These are phyloP conservation scores for Anarhynchus alexandrinus DNA, from an alignment of 2,113 vertebrate species.

Conservation along the genomic window DNA sequence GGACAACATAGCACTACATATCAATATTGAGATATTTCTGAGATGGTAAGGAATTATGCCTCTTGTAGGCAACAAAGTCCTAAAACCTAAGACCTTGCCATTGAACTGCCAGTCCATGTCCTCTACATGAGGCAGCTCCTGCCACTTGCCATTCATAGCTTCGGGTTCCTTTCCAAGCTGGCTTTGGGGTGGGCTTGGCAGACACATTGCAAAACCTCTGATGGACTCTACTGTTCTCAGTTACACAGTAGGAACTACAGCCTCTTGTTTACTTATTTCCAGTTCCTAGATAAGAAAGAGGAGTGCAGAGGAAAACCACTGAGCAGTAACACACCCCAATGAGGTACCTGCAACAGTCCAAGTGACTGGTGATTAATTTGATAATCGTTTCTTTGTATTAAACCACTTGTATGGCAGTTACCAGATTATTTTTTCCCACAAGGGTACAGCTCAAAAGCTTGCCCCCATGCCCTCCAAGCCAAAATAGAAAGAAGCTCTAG, in stretches of 20 bases:
- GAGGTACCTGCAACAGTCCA: neutral
- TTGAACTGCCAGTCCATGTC: neutral
- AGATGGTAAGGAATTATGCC: neutral
- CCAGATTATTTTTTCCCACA: neutral
- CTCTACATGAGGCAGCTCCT: neutral
- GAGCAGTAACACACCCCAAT: neutral
- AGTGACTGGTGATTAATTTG: neutral
- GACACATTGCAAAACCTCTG: neutral
- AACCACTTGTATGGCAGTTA: neutral
- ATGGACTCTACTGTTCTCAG: neutral
- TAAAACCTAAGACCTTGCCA: neutral
- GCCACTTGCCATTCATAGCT: neutral
- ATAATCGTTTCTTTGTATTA: neutral
- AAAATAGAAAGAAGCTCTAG: neutral
- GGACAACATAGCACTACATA: neutral
- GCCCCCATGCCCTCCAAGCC: neutral
- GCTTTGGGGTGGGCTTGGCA: neutral
- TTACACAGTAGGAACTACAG: neutral
- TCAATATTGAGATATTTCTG: neutral
- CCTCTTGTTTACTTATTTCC: neutral
- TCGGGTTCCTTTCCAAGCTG: neutral
- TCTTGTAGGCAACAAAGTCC: neutral
- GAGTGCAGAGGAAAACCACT: neutral
- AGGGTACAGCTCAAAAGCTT: neutral
- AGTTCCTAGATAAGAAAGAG: neutral